Evolutionary conservation across 2,113 vertebrate species (phyloP), one percentile per base, ranked within the genome.

Genomic region (Pangasianodon gigas): DNA sequence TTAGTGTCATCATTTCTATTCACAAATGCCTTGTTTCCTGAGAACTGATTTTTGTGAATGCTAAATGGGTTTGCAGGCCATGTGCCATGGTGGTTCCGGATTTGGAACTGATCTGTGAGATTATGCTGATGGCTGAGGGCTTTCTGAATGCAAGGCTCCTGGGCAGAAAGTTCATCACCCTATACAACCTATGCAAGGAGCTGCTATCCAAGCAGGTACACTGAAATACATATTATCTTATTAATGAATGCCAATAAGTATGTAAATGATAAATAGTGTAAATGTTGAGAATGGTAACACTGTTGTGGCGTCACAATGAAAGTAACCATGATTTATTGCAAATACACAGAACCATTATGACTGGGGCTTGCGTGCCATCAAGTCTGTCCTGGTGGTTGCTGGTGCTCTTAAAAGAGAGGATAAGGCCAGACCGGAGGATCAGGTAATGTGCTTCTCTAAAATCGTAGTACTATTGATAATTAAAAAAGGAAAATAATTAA

Each of bases 131-230:
- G 89, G 96, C 96, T 51, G 97, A 97, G 90, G 96, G 96, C 21
- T 98, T 98, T 93, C 92, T 96, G 89, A 94, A 94, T 2, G 96
- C 95, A 0, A 92, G 92, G 32, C 87, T 95, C 4, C 93, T 97
- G 92, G 96, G 96, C 90, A 95, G 92, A 84, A 98, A 97, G 92
- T 97, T 97, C 91, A 95, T 97, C 87, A 96, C 95, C 0, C 92
- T 97, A 19, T 96, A 95, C 90, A 95, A 37, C 0, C 95, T 97
- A 85, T 97, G 96, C 91, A 96, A 94, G 91, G 95, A 98, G 60
- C 96, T 98, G 69, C 96, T 98, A 51, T 97, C 96, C 89, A 96
- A 97, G 92, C 96, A 97, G 97, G 96, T 97, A 94, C 32, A 84
- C 1, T n/a, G 16, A 74, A 84, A 84, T 29, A 2, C 1, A 9